Conservation (phyloP, 2,113 vertebrate genomes). For the Sphaerodactylus townsendi region DNA sequence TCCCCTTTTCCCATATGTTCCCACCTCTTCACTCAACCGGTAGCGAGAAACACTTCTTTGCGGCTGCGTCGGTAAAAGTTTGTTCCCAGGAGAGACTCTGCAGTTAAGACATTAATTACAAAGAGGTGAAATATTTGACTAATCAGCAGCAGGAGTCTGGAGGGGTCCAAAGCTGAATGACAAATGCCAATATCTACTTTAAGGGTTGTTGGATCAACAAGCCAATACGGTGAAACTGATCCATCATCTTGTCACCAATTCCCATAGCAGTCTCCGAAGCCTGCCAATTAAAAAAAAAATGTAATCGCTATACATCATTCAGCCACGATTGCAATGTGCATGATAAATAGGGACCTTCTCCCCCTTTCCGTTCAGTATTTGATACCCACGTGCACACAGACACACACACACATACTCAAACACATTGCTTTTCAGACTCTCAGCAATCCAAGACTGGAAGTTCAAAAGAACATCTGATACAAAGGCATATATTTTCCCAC, state of each 20-base stretch:
- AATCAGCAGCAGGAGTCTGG: constrained; percentile 84
- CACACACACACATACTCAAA: constrained; percentile 2
- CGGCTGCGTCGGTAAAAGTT: constrained; percentile 70
- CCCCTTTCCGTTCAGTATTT: constrained; percentile 49
- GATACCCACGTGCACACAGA: constrained; percentile 12
- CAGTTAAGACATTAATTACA: constrained; percentile 88
- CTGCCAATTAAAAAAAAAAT: constrained; percentile 80
- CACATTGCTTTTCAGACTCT: constrained; percentile 30
- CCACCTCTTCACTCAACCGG: constrained; percentile 64
- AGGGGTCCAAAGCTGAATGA: constrained; percentile 81
- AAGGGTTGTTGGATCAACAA: constrained; percentile 85
- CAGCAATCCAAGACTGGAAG: constrained; percentile 39
- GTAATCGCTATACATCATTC: constrained; percentile 74
- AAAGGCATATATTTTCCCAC: constrained; percentile 1
- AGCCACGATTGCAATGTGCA: constrained; percentile 62
- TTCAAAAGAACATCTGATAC: constrained; percentile 27
- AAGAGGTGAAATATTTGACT: constrained; percentile 83
- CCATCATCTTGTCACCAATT: constrained; percentile 90
- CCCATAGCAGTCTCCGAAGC: constrained; percentile 69
- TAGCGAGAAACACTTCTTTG: constrained; percentile 67
- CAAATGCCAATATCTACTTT: constrained; percentile 92
- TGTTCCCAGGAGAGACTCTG: constrained; percentile 70
- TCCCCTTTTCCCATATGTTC: constrained; percentile 49
- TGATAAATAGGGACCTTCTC: constrained; percentile 76
- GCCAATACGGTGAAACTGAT: constrained; percentile 86